Evolutionary conservation across 2,797 vertebrate species (phyloP).

Genomic region (Delichon dasypus): DNA sequence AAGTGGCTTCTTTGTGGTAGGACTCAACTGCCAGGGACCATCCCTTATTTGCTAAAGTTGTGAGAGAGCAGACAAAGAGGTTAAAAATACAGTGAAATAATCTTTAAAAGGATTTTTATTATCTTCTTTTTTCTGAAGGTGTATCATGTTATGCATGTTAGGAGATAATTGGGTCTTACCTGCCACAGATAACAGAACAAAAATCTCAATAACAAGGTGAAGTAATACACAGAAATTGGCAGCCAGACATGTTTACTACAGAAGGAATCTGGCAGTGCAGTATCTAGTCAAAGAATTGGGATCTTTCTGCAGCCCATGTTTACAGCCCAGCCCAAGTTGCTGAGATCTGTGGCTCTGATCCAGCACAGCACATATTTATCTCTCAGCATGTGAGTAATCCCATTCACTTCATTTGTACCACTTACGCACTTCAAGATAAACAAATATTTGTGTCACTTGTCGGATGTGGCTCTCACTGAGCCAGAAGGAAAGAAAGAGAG

Average conservation of each 20-base stretch:
- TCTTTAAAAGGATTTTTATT: not conserved
- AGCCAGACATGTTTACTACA: not conserved
- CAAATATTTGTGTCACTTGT: not conserved
- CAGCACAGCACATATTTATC: slow-evolving; percentile 3
- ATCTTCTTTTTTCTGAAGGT: not conserved
- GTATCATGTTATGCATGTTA: not conserved
- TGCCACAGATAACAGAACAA: not conserved
- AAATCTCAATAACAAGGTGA: not conserved
- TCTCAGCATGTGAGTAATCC: not conserved
- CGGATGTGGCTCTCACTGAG: not conserved
- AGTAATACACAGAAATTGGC: not conserved
- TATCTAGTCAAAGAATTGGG: not conserved
- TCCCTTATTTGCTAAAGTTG: not conserved
- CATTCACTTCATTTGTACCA: slow-evolving; percentile 35
- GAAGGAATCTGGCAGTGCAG: not conserved
- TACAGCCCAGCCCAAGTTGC: not conserved
- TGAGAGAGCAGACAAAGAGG: not conserved
- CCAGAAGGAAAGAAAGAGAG: not conserved
- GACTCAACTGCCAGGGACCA: not conserved
- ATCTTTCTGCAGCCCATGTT: not conserved
- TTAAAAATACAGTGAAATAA: not conserved
- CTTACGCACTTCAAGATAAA: not conserved
- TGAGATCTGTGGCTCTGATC: not conserved
- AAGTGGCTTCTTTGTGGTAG: not conserved
- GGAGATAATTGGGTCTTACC: not conserved